Base-by-base conservation (phyloP, 2,888 invertebrate species). In the Chalcosyrphus nemorum region DNA sequence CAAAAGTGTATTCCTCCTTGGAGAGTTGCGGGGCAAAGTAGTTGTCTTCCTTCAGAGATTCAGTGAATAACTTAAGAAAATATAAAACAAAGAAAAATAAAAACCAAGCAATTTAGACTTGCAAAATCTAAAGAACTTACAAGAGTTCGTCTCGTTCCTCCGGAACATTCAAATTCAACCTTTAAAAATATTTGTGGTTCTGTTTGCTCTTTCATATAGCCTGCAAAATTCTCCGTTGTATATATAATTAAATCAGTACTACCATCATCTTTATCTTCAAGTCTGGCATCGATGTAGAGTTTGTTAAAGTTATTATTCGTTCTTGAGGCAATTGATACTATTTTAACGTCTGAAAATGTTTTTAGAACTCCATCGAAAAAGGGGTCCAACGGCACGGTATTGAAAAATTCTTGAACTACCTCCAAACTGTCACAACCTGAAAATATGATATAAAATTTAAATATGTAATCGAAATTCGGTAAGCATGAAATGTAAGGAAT, bases 231-330 rank as follows among this genome's bases (percentile, higher is more conserved):
- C 0, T 86, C 75, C 0, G 87, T 88, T 9, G 88, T 88, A 19
- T 66, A 87, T 19, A 89, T 80, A n/a, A 86, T 6, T 5, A 88
- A 81, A 24, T 11, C 57, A 1, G 6, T 19, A 2, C 56, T 29
- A 2, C 57, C 41, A 6, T 77, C 77, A 4, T 38, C 19, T n/a
- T n/a, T n/a, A 11, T 57, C 11, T 19, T 87, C 87, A 9, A 86
- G 77, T 9, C 81, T 86, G 1, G 87, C 88, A 75, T 88, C 86
- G n/a, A 89, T 87, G 43, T 88, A 89, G 4, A 86, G 81, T 7
- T 75, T 66, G 11, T 86, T 75, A 50, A 87, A 86, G n/a, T 86
- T 86, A 80, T 87, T 86, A 32, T 87, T 88, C 1, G 65, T 65
- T 11, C 71, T 76, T 4, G 81, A 47, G 3, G 82, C 5, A n/a